Evolutionary conservation across 1,140 invertebrate genomes (phyloP).

Genomic region (Prorops nasuta): DNA sequence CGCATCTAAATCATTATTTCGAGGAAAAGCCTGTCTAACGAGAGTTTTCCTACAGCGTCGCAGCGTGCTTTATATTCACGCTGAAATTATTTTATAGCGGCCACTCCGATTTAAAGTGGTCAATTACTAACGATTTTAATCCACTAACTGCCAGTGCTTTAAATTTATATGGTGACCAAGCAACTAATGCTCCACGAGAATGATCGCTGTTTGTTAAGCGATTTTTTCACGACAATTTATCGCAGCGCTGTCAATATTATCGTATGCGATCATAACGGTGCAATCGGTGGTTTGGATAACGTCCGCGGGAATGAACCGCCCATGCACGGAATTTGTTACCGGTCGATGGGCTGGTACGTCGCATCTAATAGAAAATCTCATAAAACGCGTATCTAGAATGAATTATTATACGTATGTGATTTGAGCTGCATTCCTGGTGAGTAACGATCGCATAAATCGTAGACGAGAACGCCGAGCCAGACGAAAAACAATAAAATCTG

Average conservation of each 20-base stretch:
- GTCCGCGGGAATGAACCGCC: slow-evolving; percentile 14
- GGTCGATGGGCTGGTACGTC: slow-evolving; percentile 10
- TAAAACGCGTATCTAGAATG: slow-evolving; percentile 42
- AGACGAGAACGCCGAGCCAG: slow-evolving; percentile 27
- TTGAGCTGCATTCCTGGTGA: slow-evolving; percentile 28
- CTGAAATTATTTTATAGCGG: no score
- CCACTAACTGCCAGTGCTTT: no score
- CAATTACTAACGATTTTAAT: no score
- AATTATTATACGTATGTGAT: slow-evolving; percentile 45
- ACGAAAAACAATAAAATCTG: slow-evolving; percentile 53
- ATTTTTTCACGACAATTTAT: slow-evolving; percentile 18
- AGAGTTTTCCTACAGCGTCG: no score
- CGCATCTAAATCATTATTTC: no score
- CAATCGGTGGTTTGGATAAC: slow-evolving; percentile 10
- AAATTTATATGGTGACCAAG: no score
- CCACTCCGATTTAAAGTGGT: no score
- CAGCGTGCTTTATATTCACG: no score
- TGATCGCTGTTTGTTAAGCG: background rate
- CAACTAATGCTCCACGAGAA: background rate
- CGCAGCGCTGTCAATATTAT: slow-evolving; percentile 21
- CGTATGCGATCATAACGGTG: background rate
- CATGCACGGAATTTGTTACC: slow-evolving; percentile 26
- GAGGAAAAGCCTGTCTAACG: no score
- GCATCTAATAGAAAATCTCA: slow-evolving; percentile 41
- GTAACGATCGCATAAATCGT: slow-evolving; percentile 45